These are phyloP conservation scores for Pangasianodon gigas DNA, from an alignment of 2,113 vertebrate species.

Conservation along the genomic window DNA sequence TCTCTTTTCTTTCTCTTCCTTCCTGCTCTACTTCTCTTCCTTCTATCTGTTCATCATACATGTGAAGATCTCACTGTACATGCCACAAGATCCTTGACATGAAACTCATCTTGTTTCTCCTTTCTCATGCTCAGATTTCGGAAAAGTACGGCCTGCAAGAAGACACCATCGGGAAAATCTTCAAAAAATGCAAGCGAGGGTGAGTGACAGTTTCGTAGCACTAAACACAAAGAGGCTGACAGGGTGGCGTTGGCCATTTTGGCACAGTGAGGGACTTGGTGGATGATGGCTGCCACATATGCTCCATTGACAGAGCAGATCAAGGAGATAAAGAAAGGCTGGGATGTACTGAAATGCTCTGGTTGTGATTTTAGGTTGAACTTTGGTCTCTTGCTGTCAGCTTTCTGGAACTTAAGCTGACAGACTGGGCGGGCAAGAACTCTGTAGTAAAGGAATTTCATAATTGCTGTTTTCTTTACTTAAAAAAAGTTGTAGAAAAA, in stretches of 20 bases:
- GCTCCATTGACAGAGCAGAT: conserved; percentile 15
- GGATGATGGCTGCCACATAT: not conserved
- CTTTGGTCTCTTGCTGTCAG: conserved; percentile 51
- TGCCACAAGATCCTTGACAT: conserved; percentile 1
- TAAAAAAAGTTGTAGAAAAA: conserved; percentile 46
- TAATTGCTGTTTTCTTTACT: conserved; percentile 61
- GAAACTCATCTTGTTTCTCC: conserved; percentile 31
- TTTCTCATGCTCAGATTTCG: conserved; percentile 83
- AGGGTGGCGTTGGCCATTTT: not conserved
- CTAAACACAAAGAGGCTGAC: not conserved
- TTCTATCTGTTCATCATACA: conserved; percentile 29
- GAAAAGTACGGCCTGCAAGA: conserved; percentile 94
- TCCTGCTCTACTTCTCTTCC: not conserved
- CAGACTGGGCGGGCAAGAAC: conserved; percentile 65
- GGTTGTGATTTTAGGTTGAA: not conserved
- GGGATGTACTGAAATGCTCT: conserved; percentile 25
- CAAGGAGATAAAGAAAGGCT: not conserved
- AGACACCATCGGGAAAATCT: conserved; percentile 94
- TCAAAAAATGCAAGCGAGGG: conserved; percentile 99
- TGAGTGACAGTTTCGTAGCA: conserved; percentile 70
- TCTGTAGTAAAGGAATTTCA: conserved; percentile 61
- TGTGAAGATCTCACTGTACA: conserved; percentile 11
- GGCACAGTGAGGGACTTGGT: not conserved
- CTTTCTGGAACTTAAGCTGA: conserved; percentile 60
- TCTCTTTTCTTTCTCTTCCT: not conserved